phyloP scores from a whole-genome alignment of 2,113 vertebrate species.

The Tachuris rubrigastra region DNA sequence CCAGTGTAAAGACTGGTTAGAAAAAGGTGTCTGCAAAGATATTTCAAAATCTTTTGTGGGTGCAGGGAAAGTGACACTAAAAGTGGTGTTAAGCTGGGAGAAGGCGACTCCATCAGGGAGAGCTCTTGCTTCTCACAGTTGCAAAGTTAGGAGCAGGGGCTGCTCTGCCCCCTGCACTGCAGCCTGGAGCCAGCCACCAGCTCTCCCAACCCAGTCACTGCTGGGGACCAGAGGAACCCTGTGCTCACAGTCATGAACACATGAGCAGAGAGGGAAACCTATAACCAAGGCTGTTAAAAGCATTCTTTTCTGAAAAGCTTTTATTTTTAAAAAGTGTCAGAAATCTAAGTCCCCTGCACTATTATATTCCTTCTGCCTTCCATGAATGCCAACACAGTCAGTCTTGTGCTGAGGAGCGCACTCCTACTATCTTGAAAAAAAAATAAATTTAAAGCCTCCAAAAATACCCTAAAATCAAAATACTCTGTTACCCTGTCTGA shows the following conservation, averaged over 20 bases:
- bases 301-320: background rate
- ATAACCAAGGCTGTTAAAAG: background rate
- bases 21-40: background rate
- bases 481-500: background rate
- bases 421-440: background rate
- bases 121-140: background rate
- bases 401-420: background rate
- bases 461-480: constrained; percentile 42
- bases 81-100: background rate
- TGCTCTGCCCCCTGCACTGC: accelerated
- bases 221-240: background rate
- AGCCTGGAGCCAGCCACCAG: background rate
- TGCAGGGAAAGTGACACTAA: background rate
- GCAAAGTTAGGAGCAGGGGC: accelerated
- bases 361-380: background rate
- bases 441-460: constrained; percentile 8
- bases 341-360: background rate
- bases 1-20: background rate
- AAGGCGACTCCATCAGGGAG: background rate
- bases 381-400: background rate
- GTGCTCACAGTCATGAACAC: background rate
- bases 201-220: background rate
- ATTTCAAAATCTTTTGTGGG: background rate
- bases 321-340: background rate
- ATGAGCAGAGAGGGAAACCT: accelerated